A percentile compares a stretch with the other conserved stretches of the same genome.
Evolutionary conservation across 2,113 vertebrate genomes (phyloP).

Genomic region (Rhodinocichla rosea): DNA sequence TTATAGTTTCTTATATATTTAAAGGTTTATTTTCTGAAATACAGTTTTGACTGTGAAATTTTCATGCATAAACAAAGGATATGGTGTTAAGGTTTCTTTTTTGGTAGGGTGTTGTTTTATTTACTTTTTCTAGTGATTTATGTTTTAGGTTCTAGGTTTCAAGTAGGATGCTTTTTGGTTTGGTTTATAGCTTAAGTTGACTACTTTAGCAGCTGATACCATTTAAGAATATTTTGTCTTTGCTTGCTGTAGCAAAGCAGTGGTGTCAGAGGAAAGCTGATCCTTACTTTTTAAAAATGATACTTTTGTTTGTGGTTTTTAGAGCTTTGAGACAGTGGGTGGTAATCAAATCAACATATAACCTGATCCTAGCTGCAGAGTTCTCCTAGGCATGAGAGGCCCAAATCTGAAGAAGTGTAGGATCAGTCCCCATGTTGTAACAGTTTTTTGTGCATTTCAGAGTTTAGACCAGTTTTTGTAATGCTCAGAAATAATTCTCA

Average conservation of each 20-base stretch:
- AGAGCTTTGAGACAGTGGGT: not conserved
- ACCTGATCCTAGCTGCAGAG: not conserved
- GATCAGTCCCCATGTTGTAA: not conserved
- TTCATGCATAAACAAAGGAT: not conserved
- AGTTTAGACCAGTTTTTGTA: not conserved
- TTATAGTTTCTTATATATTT: not conserved
- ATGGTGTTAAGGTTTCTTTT: not conserved
- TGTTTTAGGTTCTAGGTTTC: not conserved
- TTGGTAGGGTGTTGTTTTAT: not conserved
- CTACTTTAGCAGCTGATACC: not conserved
- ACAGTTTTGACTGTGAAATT: not conserved
- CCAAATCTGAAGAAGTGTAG: not conserved
- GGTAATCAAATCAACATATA: not conserved
- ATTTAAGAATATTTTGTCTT: not conserved
- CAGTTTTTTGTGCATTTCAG: not conserved
- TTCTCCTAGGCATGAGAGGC: not conserved
- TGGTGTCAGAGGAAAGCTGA: not conserved
- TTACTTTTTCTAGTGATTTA: not conserved
- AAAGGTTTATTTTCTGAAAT: not conserved
- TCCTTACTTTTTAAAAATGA: not conserved
- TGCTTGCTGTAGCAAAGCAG: not conserved
- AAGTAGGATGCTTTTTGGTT: not conserved
- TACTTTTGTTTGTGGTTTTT: not conserved
- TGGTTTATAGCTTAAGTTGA: not conserved
- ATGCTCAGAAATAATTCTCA: not conserved